Percentiles rank a stretch among this genome's conserved stretches.
phyloP scores from a whole-genome alignment of 1,140 invertebrate species.

The Neodiprion lecontei region DNA sequence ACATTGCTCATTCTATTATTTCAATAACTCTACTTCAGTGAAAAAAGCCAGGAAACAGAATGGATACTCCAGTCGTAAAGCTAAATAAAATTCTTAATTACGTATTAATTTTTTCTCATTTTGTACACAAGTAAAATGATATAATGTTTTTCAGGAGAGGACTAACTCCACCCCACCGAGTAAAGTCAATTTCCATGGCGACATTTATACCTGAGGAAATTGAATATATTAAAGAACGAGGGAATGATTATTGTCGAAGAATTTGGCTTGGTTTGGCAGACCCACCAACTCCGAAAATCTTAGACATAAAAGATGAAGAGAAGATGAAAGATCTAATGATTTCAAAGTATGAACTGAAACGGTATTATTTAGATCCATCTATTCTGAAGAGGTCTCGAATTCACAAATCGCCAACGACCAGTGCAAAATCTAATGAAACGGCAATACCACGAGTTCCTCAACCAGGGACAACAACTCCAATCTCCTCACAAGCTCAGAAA shows the following conservation, averaged over 20 bases:
- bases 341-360: slow-evolving; percentile 92
- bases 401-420: slow-evolving; percentile 38
- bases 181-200: slow-evolving; percentile 99
- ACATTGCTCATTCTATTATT: too few relatives aligned
- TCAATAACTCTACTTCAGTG: too few relatives aligned
- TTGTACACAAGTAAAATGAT: slow-evolving; percentile 24
- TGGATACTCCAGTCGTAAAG: too few relatives aligned
- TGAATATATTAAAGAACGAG: slow-evolving; percentile 86
- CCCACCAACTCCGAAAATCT: slow-evolving; percentile 49
- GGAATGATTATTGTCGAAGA: slow-evolving; percentile 92
- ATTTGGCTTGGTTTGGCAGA: slow-evolving; percentile 90
- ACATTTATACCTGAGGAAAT: slow-evolving; percentile 96
- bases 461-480: slow-evolving; percentile 34
- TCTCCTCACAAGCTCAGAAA: slow-evolving; percentile 38
- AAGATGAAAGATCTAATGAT: slow-evolving; percentile 90
- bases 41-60: too few relatives aligned
- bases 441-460: slow-evolving; percentile 49
- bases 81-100: too few relatives aligned
- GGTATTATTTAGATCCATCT: slow-evolving; percentile 75
- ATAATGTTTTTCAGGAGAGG: slow-evolving; percentile 80
- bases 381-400: slow-evolving; percentile 54
- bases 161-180: slow-evolving; percentile 94
- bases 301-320: slow-evolving; percentile 83
- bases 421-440: slow-evolving; percentile 27
- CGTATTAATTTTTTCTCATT: too few relatives aligned